Evolutionary conservation across 2,113 vertebrate species (phyloP), one percentile per base, ranked within the genome.

Genomic region (Amazona guildingii): DNA sequence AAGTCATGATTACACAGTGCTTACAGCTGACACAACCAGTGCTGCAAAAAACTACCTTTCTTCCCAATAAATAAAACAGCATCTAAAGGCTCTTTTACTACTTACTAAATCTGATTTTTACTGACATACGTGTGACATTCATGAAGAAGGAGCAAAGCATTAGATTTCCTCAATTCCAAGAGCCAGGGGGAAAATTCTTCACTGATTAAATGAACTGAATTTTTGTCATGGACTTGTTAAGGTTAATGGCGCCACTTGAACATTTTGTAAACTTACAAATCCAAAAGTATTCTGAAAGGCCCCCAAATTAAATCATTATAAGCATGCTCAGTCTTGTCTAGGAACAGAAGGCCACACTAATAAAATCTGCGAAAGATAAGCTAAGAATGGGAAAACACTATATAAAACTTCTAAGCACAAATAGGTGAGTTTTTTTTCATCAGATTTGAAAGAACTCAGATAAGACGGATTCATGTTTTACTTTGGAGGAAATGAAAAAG

Each of bases 401-500:
- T 69, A 93, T 27, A 85, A 82, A 93, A 86, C 39, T 94, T 48
- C 62, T 79, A 78, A 88, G 83, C 76, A 82, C 75, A 89, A 94
- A 7, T 13, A 88, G 63, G 77, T 64, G 75, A 83, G 73, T 48
- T 90, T 93, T 51, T 83, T 83, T 94, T 87, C 63, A 96, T 88
- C 78, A 91, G 88, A 89, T 95, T 91, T 88, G 67, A 93, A 93
- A 90, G 66, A 75, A 83, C 37, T 73, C 54, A 67, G 94, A 92
- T 97, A 95, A 91, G 76, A 95, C 28, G 41, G 69, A 89, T 85
- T 93, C 70, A 33, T 55, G 77, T 87, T 92, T 90, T 89, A 63
- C 73, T 96, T 92, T 57, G 59, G 88, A 96, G 92, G 92, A 95
- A 95, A 96, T 95, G 83, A 97, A 96, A 95, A 91, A 25, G 5